Percentiles rank a stretch among this genome's conserved stretches.
phyloP scores from a whole-genome alignment of 53 echinoderm and acorn worm genomes.

The Arbacia lixula region DNA sequence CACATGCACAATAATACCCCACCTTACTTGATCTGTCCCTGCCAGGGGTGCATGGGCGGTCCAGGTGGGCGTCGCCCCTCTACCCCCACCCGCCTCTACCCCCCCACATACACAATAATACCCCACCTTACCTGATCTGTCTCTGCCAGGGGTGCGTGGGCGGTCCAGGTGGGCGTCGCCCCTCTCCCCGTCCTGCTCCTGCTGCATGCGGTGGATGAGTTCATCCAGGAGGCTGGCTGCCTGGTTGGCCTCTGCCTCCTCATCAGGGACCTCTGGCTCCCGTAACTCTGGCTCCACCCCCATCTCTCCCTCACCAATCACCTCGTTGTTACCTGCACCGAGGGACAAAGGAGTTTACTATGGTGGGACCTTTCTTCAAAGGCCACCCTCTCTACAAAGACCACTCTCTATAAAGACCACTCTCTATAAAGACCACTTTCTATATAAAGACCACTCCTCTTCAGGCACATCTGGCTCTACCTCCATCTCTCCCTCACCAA shows the following conservation, averaged over 20 bases:
- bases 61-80: constrained; percentile 15
- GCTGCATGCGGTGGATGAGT: constrained; percentile 92
- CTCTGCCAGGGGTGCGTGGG: constrained; percentile 84
- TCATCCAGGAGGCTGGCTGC: constrained; percentile 96
- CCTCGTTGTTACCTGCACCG: constrained; percentile 62
- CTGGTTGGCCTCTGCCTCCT: constrained; percentile 78
- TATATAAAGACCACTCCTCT: no score
- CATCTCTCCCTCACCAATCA: constrained; percentile 66
- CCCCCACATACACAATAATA: no score
- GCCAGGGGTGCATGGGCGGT: constrained; percentile 80
- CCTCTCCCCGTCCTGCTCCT: constrained; percentile 77
- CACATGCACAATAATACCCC: no score
- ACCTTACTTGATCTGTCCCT: constrained; percentile 69
- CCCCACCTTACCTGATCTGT: constrained; percentile 68
- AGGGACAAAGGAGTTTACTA: no score
- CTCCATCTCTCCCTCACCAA: constrained; percentile 55
- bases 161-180: constrained; percentile 23
- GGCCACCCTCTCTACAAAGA: no score
- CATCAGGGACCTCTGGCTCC: neutral
- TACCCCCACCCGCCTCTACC: no score
- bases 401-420: no score
- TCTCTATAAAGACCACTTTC: no score
- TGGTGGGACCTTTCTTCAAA: no score
- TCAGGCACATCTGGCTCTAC: neutral
- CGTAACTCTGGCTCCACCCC: constrained; percentile 38